These are phyloP conservation scores for Misgurnus mizolepis DNA, from an alignment of 2,113 vertebrate species.

Conservation along the genomic window DNA sequence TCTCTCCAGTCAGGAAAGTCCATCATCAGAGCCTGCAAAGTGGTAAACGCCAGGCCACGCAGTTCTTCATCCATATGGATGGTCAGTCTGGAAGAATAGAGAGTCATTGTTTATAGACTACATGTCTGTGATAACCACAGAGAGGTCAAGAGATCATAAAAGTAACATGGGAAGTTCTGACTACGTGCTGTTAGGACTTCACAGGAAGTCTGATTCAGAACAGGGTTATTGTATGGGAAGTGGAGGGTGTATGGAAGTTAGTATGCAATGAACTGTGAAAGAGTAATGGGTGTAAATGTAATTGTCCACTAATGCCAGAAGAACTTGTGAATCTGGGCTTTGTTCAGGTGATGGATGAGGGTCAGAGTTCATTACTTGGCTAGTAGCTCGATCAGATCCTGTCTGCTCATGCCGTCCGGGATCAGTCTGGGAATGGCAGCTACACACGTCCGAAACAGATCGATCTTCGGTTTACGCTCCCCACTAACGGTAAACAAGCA, in stretches of 20 bases:
- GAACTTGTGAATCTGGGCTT: neutral
- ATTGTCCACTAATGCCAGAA: neutral
- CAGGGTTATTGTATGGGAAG: neutral
- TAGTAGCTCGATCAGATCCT: conserved; percentile 95
- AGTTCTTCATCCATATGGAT: conserved; percentile 99
- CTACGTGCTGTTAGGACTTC: neutral
- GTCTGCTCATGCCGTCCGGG: conserved; percentile 98
- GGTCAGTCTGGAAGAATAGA: conserved; percentile 81
- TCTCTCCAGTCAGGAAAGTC: conserved; percentile 98
- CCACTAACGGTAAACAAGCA: conserved; percentile 74
- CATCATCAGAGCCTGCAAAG: conserved; percentile 95
- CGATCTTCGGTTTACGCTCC: conserved; percentile 98
- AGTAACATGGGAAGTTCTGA: neutral
- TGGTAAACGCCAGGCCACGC: conserved; percentile 94
- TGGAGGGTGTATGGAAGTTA: neutral
- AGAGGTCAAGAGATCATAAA: neutral
- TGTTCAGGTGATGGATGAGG: neutral
- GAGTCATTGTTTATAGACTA: neutral
- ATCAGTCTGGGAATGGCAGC: conserved; percentile 97
- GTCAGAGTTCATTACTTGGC: conserved; percentile 82
- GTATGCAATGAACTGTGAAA: neutral
- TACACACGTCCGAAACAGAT: conserved; percentile 97
- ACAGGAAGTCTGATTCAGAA: conserved; percentile 22
- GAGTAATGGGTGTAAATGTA: neutral
- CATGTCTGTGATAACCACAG: neutral